Base-by-base conservation (phyloP, 2,797 vertebrate genomes). In the Pangasius krempfi region DNA sequence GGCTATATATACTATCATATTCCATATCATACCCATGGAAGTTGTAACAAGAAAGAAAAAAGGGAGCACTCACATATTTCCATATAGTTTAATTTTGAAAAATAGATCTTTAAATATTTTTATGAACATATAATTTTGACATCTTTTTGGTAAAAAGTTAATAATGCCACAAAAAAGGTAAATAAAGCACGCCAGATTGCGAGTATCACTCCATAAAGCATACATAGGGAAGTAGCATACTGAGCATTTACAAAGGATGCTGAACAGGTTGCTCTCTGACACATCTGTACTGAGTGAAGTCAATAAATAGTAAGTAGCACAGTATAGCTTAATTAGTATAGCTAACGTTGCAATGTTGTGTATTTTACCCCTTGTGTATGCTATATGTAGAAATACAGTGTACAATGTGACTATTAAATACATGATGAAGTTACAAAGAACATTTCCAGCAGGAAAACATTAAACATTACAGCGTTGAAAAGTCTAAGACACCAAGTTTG, bases 31-130 rank as follows among this genome's bases (percentile, higher is more conserved):
- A 82, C 44, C 58, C 58, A 64, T 37, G n/a, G 6, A 6, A 14
- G 16, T 76, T 27, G n/a, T 16, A 82, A 58, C 4, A 86, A 3
- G 89, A 88, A 56, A 47, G 12, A 91, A 90, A 93, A 91, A 78
- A 75, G 60, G 81, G 92, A 92, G 93, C 94, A 95, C 87, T 92
- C 93, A 89, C 89, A 92, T 93, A 95, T 91, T 92, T 92, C 90
- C 82, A 83, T 91, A 88, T 89, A 80, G 37, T 94, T 95, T 91
- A 91, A 91, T 93, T 94, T 93, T 92, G 88, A 96, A 96, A 96
- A 97, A 96, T 96, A 96, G 93, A 96, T 95, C 92, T 97, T 96
- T 96, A 96, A 96, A 96, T 96, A 96, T 90, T 95, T 93, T 95
- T 93, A 92, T 91, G 94, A 96, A 93, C 93, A 95, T 96, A 96